Evolutionary conservation across 2,113 vertebrate species (phyloP), one percentile per base, ranked within the genome.

Genomic region (Grammomys dolichurus): DNA sequence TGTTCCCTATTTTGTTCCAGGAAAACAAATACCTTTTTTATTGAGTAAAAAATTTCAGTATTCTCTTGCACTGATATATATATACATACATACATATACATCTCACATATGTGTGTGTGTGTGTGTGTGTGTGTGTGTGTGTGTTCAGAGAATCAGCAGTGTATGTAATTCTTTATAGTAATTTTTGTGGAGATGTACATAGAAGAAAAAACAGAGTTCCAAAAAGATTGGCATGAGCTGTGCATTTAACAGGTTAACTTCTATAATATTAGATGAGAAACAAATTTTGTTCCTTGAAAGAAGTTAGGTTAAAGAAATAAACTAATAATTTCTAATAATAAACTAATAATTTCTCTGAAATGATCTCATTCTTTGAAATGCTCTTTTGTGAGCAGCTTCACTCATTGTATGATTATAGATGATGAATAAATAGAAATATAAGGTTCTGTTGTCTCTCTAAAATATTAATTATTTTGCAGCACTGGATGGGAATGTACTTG

Each of bases 261-360:
- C 60, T 96, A 16, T 77, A 80, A 51, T 94, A 56, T 48, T 90
- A 28, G 40, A 24, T 76, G 70, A 93, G 43, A 87, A 96, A 36
- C 17, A 94, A 90, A 81, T 81, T 94, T 81, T 43, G 26, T 80
- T 81, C 58, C 11, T 90, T 93, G 78, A 92, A 97, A 60, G 22
- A 95, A n/a, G 24, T 96, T 85, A 85, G 51, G 17, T 72, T 97
- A 91, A 94, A 90, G 75, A 95, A 95, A 85, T 56, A 87, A 90
- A 85, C 46, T 93, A 76, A 87, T 0, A 54, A 46, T 92, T 96
- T 92, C 5, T 40, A 40, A 40, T 40, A 95, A 85, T 56, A 87
- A 90, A 85, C 46, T 93, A 76, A 87, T 0, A 54, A 46, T 92
- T 96, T 92, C 5, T 40, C 20, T 31, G 3, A 78, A 76, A 93